Conservation (phyloP, 2,888 invertebrate species). For the Netelia virgata region DNA sequence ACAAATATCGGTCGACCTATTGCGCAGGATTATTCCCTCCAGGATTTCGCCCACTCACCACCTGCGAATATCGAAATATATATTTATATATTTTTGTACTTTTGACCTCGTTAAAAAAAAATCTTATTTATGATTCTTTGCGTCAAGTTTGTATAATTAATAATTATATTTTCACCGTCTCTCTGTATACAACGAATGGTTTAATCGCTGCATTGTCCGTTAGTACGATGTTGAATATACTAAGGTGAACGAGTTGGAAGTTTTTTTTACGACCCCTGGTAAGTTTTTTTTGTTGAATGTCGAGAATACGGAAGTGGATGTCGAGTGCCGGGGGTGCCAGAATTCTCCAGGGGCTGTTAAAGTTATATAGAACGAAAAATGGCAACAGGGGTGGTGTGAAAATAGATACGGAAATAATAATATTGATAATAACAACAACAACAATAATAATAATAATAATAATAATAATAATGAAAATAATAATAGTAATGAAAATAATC, state of each 20-base stretch:
- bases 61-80: no score
- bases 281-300: constrained; percentile 24
- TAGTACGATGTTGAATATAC: neutral
- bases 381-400: neutral
- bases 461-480: constrained; percentile 15
- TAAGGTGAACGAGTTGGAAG: constrained; percentile 7
- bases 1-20: no score
- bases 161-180: neutral
- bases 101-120: no score
- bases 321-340: constrained; percentile 19
- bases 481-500: neutral
- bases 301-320: constrained; percentile 38
- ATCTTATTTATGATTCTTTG: no score
- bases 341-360: constrained; percentile 1
- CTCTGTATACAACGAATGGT: neutral
- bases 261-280: constrained; percentile 20
- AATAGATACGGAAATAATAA: constrained; percentile 6
- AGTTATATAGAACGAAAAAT: constrained; percentile 10
- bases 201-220: neutral
- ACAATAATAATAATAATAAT: neutral
- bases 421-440: constrained; percentile 1
- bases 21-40: no score
- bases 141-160: no score
- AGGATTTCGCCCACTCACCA: no score
- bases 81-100: no score